These are phyloP conservation scores for Microvelia longipes DNA, from an alignment of 1,140 invertebrate species.

Conservation along the genomic window DNA sequence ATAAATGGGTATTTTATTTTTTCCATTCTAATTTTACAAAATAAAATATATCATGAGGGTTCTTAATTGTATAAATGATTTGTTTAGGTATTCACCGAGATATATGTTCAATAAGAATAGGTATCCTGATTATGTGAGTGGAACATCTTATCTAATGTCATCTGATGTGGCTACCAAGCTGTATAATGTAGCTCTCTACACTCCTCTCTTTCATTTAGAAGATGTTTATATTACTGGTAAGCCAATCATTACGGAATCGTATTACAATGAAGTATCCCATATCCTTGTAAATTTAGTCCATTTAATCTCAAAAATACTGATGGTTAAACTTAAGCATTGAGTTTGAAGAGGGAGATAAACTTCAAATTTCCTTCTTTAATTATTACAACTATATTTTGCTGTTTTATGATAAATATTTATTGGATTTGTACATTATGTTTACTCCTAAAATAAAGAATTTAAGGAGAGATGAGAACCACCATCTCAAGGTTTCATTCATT, in stretches of 20 bases:
- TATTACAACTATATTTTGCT: not conserved
- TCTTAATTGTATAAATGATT: no score
- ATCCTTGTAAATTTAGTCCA: not conserved
- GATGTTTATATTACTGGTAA: conserved; percentile 74
- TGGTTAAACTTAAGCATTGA: not conserved
- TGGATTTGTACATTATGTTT: no score
- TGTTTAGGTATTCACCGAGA: conserved; percentile 54
- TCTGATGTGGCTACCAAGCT: conserved; percentile 45
- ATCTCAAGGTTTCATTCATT: no score
- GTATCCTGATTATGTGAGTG: conserved; percentile 73
- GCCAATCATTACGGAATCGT: not conserved
- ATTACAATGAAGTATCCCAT: not conserved
- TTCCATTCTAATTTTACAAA: no score
- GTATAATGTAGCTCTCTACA: conserved; percentile 48
- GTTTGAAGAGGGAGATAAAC: not conserved
- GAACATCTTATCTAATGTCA: conserved; percentile 70
- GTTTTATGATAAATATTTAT: not conserved
- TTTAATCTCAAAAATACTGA: not conserved
- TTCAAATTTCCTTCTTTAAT: not conserved
- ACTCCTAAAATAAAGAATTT: no score
- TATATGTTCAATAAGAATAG: conserved; percentile 56
- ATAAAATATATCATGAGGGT: no score
- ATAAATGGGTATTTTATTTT: no score
- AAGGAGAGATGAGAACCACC: no score
- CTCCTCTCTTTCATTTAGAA: conserved; percentile 59